These are phyloP conservation scores for Corbicula japonica DNA, from an alignment of 2,888 invertebrate genomes.

Conservation along the genomic window DNA sequence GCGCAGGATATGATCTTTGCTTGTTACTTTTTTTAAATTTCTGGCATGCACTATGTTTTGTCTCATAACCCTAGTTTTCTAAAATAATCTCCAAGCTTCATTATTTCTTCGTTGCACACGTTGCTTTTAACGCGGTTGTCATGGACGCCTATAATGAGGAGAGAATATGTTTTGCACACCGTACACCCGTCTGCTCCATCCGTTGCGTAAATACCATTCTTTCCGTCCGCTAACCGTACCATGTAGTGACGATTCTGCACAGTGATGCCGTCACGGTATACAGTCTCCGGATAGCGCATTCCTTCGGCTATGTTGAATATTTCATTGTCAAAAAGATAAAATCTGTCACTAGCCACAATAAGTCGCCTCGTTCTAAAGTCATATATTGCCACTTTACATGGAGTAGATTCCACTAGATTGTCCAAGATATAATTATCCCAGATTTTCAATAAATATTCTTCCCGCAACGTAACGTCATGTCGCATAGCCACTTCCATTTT, in stretches of 20 bases:
- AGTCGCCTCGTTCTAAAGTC: slow-evolving; percentile 62
- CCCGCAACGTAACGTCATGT: slow-evolving; percentile 65
- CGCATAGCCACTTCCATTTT: slow-evolving; percentile 70
- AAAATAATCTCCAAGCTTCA: slow-evolving; percentile 79
- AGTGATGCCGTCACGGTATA: slow-evolving; percentile 71
- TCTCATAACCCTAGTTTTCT: slow-evolving; percentile 64
- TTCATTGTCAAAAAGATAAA: slow-evolving; percentile 69
- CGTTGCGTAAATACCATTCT: slow-evolving; percentile 78
- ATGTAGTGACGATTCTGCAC: slow-evolving; percentile 72
- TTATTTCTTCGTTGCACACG: slow-evolving; percentile 78
- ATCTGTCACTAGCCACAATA: slow-evolving; percentile 67
- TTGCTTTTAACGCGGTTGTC: slow-evolving; percentile 65
- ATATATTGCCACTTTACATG: slow-evolving; percentile 75
- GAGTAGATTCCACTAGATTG: slow-evolving; percentile 71
- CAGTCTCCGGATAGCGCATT: slow-evolving; percentile 62
- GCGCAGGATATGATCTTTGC: too few species aligned
- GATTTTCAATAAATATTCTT: slow-evolving; percentile 72
- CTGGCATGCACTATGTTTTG: too few species aligned
- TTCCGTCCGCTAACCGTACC: slow-evolving; percentile 78
- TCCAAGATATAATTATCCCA: slow-evolving; percentile 79
- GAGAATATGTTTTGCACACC: slow-evolving; percentile 75
- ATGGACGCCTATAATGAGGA: slow-evolving; percentile 76
- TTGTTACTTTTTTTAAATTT: too few species aligned
- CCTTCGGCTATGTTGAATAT: slow-evolving; percentile 64
- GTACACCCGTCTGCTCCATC: slow-evolving; percentile 74